These are phyloP conservation scores for Todus mexicanus DNA, from an alignment of 2,797 vertebrate species.

Conservation along the genomic window DNA sequence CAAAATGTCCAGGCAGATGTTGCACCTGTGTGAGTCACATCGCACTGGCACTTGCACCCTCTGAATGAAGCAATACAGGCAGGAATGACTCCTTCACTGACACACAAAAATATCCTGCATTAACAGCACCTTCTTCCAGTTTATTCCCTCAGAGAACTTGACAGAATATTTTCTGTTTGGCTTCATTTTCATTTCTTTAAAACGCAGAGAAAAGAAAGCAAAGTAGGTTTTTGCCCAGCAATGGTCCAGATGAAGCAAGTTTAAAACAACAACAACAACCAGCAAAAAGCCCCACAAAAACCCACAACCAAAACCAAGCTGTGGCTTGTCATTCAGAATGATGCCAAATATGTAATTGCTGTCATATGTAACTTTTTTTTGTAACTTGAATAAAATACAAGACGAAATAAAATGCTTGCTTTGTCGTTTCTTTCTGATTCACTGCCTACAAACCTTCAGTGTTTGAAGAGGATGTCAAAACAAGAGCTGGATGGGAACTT, in stretches of 20 bases:
- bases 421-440: neutral
- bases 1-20: neutral
- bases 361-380: neutral
- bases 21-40: neutral
- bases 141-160: neutral
- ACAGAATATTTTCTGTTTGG: neutral
- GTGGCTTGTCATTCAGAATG: neutral
- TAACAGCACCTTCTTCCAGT: neutral
- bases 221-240: neutral
- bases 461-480: constrained; percentile 12
- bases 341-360: neutral
- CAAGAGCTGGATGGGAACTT: neutral
- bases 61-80: neutral
- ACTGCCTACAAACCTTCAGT: neutral
- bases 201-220: neutral
- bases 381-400: neutral
- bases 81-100: neutral
- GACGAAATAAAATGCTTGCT: neutral
- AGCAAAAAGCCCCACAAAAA: no score
- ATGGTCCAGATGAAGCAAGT: neutral
- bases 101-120: neutral
- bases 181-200: neutral
- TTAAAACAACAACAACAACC: no score
- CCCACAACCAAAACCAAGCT: no score
- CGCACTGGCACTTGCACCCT: neutral